Conservation (phyloP, 1,140 invertebrate species). For the Lepidotrigona ventralis region DNA sequence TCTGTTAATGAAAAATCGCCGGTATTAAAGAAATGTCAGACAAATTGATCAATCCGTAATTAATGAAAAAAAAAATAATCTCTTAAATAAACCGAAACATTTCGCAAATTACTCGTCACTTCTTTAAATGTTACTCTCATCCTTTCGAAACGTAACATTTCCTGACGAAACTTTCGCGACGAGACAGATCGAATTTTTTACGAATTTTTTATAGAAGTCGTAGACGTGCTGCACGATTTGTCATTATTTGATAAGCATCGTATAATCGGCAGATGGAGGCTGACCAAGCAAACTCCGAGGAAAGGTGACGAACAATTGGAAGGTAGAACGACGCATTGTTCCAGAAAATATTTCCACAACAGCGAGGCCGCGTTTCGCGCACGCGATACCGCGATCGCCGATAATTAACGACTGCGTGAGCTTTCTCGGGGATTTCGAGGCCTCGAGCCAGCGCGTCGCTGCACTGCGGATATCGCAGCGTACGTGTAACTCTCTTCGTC, state of each 20-base stretch:
- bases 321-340: slow-evolving; percentile 33
- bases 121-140: neutral
- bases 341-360: slow-evolving; percentile 28
- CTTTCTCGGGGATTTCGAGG: slow-evolving; percentile 31
- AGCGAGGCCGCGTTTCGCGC: slow-evolving; percentile 14
- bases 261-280: slow-evolving; percentile 7
- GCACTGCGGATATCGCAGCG: slow-evolving; percentile 51
- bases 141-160: neutral
- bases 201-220: neutral
- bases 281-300: neutral
- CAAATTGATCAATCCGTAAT: too few relatives aligned
- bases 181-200: neutral
- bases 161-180: neutral
- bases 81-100: neutral
- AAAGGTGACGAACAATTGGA: slow-evolving; percentile 53
- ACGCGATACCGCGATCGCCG: slow-evolving; percentile 37
- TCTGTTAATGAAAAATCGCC: neutral
- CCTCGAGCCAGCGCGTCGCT: slow-evolving; percentile 23
- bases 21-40: neutral
- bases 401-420: slow-evolving; percentile 53
- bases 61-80: too few relatives aligned
- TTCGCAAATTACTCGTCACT: neutral
- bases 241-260: slow-evolving; percentile 20
- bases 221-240: slow-evolving; percentile 32
- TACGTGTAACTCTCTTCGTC: neutral